A percentile compares a stretch with the other conserved stretches of the same genome.
Evolutionary conservation across 2,113 vertebrate species (phyloP).

Genomic region (Phainopepla nitens): DNA sequence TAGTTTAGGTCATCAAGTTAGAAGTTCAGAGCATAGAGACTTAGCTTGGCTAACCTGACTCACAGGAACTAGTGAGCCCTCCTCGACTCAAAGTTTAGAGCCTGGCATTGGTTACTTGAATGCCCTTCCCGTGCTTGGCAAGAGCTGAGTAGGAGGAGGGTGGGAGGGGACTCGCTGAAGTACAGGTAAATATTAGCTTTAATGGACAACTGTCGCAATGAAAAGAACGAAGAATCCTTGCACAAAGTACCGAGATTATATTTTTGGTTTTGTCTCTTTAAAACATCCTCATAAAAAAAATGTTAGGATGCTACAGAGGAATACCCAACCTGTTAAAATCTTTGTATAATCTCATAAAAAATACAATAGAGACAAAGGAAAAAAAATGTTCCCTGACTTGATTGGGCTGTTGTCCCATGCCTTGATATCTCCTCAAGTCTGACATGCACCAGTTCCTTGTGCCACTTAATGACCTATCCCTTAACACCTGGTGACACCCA

Average conservation of each 20-base stretch:
- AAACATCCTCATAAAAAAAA: neutral
- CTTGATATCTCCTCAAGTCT: neutral
- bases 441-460: neutral
- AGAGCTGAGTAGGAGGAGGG: neutral
- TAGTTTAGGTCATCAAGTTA: neutral
- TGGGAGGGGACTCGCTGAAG: neutral
- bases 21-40: neutral
- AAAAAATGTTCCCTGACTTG: neutral
- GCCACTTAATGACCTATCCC: neutral
- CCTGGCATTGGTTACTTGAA: neutral
- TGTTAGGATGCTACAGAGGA: neutral
- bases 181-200: neutral
- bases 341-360: neutral
- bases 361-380: neutral
- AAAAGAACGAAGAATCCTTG: neutral
- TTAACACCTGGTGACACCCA: neutral
- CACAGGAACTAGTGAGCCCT: neutral
- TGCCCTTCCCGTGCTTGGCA: neutral
- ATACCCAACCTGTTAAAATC: neutral
- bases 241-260: neutral
- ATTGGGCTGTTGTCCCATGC: neutral
- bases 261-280: neutral
- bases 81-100: neutral
- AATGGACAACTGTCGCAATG: neutral
- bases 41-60: neutral